Conservation (phyloP, 2,797 vertebrate genomes). For the Cossypha heuglini region DNA sequence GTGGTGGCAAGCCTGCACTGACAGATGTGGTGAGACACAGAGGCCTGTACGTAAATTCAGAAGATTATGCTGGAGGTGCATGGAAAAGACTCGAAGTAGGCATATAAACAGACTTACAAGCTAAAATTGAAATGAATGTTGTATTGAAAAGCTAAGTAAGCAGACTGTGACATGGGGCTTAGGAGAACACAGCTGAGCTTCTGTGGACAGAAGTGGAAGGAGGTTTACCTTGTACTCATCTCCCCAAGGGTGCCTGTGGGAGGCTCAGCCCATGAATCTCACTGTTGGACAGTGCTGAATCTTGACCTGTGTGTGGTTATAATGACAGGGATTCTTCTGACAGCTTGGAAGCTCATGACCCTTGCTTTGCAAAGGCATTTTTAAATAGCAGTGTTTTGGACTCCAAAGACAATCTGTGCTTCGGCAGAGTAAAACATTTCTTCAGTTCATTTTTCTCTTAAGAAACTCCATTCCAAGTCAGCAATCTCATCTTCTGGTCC, state of each 20-base stretch:
- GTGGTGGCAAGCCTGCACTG: neutral
- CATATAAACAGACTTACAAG: neutral
- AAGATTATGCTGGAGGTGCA: neutral
- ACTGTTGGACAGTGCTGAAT: neutral
- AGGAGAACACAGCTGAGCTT: neutral
- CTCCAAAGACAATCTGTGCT: neutral
- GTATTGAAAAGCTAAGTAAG: neutral
- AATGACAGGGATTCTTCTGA: neutral
- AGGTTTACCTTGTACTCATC: neutral
- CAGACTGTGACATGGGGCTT: neutral
- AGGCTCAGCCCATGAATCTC: slow-evolving; percentile 1
- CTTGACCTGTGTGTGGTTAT: neutral
- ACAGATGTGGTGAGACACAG: too few species aligned
- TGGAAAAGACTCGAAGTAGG: neutral
- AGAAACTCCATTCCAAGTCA: neutral
- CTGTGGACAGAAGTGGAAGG: neutral
- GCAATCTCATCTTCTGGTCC: neutral
- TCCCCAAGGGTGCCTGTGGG: neutral
- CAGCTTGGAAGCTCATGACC: neutral
- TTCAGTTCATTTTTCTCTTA: neutral
- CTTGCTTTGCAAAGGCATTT: neutral
- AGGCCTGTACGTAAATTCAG: neutral
- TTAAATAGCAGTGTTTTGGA: neutral
- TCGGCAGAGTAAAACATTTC: neutral
- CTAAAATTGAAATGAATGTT: neutral